Base-by-base conservation (phyloP, 2,113 vertebrate species). In the Toxostoma redivivum region DNA sequence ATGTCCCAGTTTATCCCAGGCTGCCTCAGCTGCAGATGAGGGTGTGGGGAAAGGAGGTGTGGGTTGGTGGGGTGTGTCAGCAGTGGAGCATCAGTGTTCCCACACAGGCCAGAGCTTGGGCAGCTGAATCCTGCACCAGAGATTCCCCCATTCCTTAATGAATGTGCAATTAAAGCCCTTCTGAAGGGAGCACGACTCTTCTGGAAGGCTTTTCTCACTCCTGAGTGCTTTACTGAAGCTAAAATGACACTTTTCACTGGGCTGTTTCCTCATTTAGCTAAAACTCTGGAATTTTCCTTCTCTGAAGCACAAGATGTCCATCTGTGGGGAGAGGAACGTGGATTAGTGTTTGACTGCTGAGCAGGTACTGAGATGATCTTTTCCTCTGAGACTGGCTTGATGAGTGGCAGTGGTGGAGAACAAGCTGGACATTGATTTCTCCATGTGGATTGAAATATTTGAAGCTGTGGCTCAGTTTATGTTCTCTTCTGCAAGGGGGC, bases 291-390 rank as follows among this genome's bases (percentile, higher is more conserved):
- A 8, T 35, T 79, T 74, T 10, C 3, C 27, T 62, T 47, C 33
- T 5, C 1, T 8, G 69, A 27, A 21, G 24, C 3, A 4, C 0
- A 4, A 24, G 7, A 7, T 3, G 31, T 13, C 42, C 18, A 2
- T 53, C 53, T 45, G 44, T 6, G 24, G 58, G 62, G n/a, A 65
- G 47, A 47, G 35, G 20, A 57, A 0, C 19, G 0, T 17, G 31
- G 19, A 0, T 18, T 1, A 4, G 58, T 7, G 44, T 27, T 42
- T 30, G 56, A 6, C 45, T 72, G 30, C 31, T 33, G 12, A 42
- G 42, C 61, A 35, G 76, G 27, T 18, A 0, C 40, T 15, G 35
- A n/a, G 78, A 2, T 16, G 64, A 1, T 20, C 0, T 5, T 72
- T 57, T 37, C 28, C 25, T 57, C 13, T 23, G 56, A 16, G 47